Percentiles rank a stretch among this genome's conserved stretches.
phyloP scores from a whole-genome alignment of 2,888 invertebrate genomes.

The Ethmia dodecea region DNA sequence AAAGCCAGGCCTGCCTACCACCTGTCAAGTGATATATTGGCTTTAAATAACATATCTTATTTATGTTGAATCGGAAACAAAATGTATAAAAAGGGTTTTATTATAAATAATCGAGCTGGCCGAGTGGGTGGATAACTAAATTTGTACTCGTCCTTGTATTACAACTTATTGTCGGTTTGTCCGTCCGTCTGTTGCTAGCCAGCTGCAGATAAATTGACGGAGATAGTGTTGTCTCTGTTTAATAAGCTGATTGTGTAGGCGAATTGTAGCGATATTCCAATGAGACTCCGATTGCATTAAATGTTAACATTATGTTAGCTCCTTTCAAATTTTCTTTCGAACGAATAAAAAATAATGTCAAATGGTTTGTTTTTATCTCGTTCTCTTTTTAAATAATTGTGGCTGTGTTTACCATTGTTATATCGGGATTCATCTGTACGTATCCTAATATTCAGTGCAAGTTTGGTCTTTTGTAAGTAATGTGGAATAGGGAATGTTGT shows the following conservation, averaged over 20 bases:
- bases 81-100: slow-evolving; percentile 71
- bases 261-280: neutral
- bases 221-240: slow-evolving; percentile 56
- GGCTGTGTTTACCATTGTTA: too few relatives aligned
- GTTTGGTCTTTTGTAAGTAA: too few relatives aligned
- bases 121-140: slow-evolving; percentile 72
- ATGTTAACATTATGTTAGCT: too few relatives aligned
- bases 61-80: slow-evolving; percentile 77
- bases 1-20: slow-evolving; percentile 54
- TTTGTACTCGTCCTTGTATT: slow-evolving; percentile 43
- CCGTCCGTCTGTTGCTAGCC: slow-evolving; percentile 34
- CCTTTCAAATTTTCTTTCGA: too few relatives aligned
- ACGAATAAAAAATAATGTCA: too few relatives aligned
- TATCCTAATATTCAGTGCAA: too few relatives aligned
- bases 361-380: too few relatives aligned
- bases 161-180: slow-evolving; percentile 48
- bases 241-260: slow-evolving; percentile 38
- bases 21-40: slow-evolving; percentile 77
- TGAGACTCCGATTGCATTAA: too few relatives aligned
- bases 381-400: too few relatives aligned
- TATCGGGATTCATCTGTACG: too few relatives aligned
- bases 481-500: too few relatives aligned
- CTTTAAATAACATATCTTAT: slow-evolving; percentile 79
- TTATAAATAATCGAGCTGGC: slow-evolving; percentile 64
- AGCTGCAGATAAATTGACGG: slow-evolving; percentile 57